Percentiles rank a stretch among this genome's conserved stretches.
Conservation (phyloP, 2,888 invertebrate species). For the Graphium colonna region DNA sequence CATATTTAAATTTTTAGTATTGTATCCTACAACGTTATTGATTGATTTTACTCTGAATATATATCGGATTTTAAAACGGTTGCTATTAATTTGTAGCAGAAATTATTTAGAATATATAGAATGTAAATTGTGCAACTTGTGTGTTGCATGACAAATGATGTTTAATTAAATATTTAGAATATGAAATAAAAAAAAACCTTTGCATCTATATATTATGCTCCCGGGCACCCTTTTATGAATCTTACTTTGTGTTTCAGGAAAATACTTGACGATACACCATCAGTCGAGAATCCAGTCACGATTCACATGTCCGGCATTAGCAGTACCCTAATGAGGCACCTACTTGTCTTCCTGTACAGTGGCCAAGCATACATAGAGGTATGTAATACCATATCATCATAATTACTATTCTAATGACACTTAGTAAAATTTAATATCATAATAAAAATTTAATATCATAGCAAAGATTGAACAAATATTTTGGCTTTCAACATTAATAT, state of each 20-base stretch:
- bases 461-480: background rate
- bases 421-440: background rate
- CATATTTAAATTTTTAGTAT: too few species aligned
- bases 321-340: conserved; percentile 88
- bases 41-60: too few species aligned
- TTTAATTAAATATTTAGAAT: too few species aligned
- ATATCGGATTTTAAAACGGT: too few species aligned
- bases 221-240: background rate
- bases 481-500: background rate
- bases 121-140: too few species aligned
- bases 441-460: too few species aligned
- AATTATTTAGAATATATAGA: too few species aligned
- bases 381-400: too few species aligned
- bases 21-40: too few species aligned
- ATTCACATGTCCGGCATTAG: conserved; percentile 92
- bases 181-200: too few species aligned
- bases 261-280: conserved; percentile 86
- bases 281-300: conserved; percentile 85
- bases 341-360: conserved; percentile 91
- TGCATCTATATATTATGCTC: background rate
- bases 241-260: conserved; percentile 62
- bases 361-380: conserved; percentile 91
- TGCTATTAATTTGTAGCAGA: too few species aligned
- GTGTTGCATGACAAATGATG: too few species aligned
- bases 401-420: background rate